Evolutionary conservation across 2,797 vertebrate genomes (phyloP), one percentile per base, ranked within the genome.

Genomic region (Carcharodon carcharias): DNA sequence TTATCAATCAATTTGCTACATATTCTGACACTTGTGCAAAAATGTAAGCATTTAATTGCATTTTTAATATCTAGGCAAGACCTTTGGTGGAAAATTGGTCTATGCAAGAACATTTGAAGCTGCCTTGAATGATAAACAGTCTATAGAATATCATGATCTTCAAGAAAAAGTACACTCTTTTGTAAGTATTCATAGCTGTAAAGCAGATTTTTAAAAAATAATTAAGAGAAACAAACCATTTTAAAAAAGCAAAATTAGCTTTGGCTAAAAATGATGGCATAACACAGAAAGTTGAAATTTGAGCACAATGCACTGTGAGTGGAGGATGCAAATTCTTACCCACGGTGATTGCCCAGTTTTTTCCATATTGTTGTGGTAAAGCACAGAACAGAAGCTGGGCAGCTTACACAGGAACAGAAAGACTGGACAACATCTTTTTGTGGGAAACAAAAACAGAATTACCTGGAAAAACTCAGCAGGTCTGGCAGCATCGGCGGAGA

Each of bases 101-200:
- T 4, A 95, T 18, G 0, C 56, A 2, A 4, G 1, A 1, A 0
- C 1, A 73, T 95, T 71, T 73, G 4, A 2, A 35, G 4, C 35
- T 21, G 45, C 3, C 1, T 18, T 95, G 94, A 69, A 16, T 1
- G 1, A 95, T 16, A 50, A 16, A 95, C 1, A 0, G 54, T 35
- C 94, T 16, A 0, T 35, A 69, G 40, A 0, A 56, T 45, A 56
- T 54, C 3, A 3, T 11, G 0, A 35, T 2, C 67, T 73, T 35
- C 1, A 0, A 1, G 1, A 35, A 0, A 2, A 16, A 5, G 14
- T 71, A 56, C 73, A 31, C 5, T 0, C 0, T 1, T 50, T 67
- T 28, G 92, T 50, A 61, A 0, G 94, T 95, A 95, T 54, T 56
- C 11, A 3, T 31, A 50, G 40, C 26, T 35, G 12, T 35, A 31